A percentile compares a stretch with the other conserved stretches of the same genome.
phyloP scores from a whole-genome alignment of 2,888 invertebrate genomes.

The Epirrita christyi region DNA sequence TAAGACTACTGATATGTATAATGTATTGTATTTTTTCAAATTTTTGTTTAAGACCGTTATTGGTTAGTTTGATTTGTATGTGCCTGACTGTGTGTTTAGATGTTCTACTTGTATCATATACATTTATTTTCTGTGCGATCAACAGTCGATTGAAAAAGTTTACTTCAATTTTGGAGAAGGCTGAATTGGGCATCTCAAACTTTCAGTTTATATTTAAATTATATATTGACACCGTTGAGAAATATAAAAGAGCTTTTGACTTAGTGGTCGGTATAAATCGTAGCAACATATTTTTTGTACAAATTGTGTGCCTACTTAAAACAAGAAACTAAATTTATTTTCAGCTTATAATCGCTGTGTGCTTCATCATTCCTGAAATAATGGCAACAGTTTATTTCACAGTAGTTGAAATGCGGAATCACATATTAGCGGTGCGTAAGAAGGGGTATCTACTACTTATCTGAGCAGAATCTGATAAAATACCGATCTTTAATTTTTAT shows the following conservation, averaged over 20 bases:
- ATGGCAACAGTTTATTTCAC: conserved; percentile 1
- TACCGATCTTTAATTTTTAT: no score
- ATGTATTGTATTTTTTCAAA: no score
- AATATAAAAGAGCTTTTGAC: background rate
- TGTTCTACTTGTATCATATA: background rate
- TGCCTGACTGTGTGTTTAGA: background rate
- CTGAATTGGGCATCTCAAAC: background rate
- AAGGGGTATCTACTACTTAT: no score
- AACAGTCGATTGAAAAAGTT: background rate
- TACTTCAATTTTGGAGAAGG: background rate
- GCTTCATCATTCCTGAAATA: conserved; percentile 6
- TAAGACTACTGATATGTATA: background rate
- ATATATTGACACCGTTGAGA: background rate
- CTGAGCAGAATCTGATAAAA: no score
- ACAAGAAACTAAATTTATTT: no score
- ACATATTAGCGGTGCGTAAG: background rate
- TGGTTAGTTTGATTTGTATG: background rate
- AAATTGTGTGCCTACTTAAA: background rate
- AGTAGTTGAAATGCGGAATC: background rate
- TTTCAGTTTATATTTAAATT: background rate
- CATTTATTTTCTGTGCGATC: background rate
- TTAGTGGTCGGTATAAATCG: conserved; percentile 3
- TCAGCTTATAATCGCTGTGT: conserved; percentile 1
- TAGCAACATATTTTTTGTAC: background rate
- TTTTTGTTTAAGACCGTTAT: background rate